Evolutionary conservation across 2,113 vertebrate genomes (phyloP), one percentile per base, ranked within the genome.

Genomic region (Crotophaga sulcirostris): DNA sequence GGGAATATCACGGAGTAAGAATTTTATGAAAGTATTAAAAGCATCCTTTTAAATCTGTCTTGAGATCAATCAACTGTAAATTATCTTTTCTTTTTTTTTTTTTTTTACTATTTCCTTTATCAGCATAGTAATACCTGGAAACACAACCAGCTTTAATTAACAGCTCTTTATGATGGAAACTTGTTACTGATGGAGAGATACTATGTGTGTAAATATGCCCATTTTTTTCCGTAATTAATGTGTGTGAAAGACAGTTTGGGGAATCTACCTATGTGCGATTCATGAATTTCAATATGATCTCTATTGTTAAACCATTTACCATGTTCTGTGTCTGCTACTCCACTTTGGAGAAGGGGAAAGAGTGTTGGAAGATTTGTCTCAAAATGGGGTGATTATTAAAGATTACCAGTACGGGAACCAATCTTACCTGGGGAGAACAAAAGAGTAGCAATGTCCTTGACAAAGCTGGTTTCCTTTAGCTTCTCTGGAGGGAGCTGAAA

Each of bases 161-260:
- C 29, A 93, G 51, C 31, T 96, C 15, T 59, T 94, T 94, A 87
- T 33, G 73, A 91, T 44, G 44, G 60, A 86, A 95, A 80, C 21
- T n/a, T 84, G 24, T 55, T 74, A 78, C 42, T 70, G 80, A 67
- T 2, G 16, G 52, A 75, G 9, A 87, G n/a, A 86, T 11, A 59
- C 6, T 29, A 6, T 51, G 28, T 40, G 3, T 81, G 81, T 36
- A 90, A 88, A 77, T 45, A 63, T 26, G 3, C 7, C 28, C 7
- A 7, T 21, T 68, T 93, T 68, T 70, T 34, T 9, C 25, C 23
- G 52, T 45, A 74, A 79, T 68, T 84, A 85, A 36, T 5, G 10
- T 24, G 8, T 7, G 13, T 36, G 29, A 89, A 87, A 89, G 64
- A 77, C 9, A 75, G 36, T 79, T 94, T 72, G 21, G 29, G 34